Conservation (phyloP, 2,888 invertebrate species). For the Watsonalla binaria region DNA sequence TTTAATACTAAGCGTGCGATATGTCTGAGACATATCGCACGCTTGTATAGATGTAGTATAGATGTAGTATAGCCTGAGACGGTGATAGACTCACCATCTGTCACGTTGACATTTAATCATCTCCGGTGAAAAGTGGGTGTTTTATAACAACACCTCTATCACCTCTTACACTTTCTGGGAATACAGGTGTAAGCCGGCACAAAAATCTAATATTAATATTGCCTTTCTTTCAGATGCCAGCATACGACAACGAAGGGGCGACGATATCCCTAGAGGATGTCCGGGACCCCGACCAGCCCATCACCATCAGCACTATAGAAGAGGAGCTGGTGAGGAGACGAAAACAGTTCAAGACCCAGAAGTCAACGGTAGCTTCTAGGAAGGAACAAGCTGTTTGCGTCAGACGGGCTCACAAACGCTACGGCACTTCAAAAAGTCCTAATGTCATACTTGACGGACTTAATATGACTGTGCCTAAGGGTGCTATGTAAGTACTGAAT, state of each 20-base stretch:
- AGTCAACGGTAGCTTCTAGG: constrained; percentile 84
- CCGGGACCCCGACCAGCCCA: constrained; percentile 36
- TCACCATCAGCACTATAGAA: constrained; percentile 53
- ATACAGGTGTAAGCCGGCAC: too few relatives aligned
- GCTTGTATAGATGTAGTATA: too few relatives aligned
- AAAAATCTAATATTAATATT: background rate
- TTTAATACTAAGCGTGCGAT: too few relatives aligned
- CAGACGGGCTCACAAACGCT: constrained; percentile 89
- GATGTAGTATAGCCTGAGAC: too few relatives aligned
- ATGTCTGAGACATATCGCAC: too few relatives aligned
- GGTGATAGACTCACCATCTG: too few relatives aligned
- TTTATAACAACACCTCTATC: too few relatives aligned
- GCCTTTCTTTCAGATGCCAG: constrained; percentile 44
- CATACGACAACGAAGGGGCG: constrained; percentile 72
- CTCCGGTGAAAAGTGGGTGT: too few relatives aligned
- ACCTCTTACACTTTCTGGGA: too few relatives aligned
- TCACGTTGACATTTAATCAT: too few relatives aligned
- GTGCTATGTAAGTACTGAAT: constrained; percentile 85
- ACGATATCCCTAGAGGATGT: constrained; percentile 72
- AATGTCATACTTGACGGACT: constrained; percentile 91
- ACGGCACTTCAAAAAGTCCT: constrained; percentile 87
- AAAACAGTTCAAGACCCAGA: constrained; percentile 76
- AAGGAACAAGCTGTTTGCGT: constrained; percentile 91
- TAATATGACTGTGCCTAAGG: constrained; percentile 95
- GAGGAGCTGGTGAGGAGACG: constrained; percentile 51